Percentiles rank a stretch among this genome's conserved stretches.
Evolutionary conservation across 2,113 vertebrate species (phyloP).

Genomic region (Leucopternis melanops): DNA sequence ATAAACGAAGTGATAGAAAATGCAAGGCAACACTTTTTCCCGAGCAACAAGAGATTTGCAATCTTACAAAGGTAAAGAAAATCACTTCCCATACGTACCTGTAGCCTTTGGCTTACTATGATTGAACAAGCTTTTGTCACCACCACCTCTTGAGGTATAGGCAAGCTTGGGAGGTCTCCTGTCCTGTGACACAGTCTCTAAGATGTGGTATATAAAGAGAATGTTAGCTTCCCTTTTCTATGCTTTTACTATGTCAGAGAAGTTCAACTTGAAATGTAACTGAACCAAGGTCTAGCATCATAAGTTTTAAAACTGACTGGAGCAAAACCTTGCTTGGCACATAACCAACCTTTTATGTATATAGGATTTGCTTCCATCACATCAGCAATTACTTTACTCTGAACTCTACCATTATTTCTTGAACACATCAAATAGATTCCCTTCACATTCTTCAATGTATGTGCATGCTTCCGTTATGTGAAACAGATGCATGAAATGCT

Average conservation of each 20-base stretch:
- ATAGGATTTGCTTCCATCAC: neutral
- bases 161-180: conserved; percentile 89
- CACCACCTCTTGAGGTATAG: conserved; percentile 84
- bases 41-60: neutral
- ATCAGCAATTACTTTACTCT: neutral
- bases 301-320: neutral
- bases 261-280: neutral
- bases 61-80: neutral
- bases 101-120: conserved; percentile 94
- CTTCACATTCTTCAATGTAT: accelerated
- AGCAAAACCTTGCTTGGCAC: neutral
- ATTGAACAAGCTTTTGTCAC: conserved; percentile 84
- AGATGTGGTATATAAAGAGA: neutral
- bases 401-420: neutral
- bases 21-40: neutral
- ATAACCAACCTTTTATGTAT: neutral
- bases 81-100: conserved; percentile 73
- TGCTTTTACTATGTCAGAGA: neutral
- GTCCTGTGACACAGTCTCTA: conserved; percentile 82
- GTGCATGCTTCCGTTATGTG: accelerated
- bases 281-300: neutral
- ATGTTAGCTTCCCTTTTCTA: neutral
- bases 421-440: neutral
- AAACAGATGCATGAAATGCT: neutral
- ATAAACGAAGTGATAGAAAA: neutral